phyloP scores from a whole-genome alignment of 2,113 vertebrate species.

The Stegostoma tigrinum region DNA sequence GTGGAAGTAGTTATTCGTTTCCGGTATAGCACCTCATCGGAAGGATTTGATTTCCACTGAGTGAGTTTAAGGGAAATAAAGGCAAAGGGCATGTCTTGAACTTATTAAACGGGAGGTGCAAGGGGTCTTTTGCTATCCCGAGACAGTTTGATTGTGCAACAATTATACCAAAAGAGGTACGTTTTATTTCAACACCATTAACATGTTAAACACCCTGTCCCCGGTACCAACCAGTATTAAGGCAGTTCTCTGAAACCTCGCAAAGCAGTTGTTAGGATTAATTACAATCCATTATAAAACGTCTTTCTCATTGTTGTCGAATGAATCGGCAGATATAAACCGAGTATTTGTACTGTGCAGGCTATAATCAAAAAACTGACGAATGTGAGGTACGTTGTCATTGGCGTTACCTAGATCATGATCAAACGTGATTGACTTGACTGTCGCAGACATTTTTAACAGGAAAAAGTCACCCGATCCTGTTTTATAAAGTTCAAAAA shows the following conservation, averaged over 20 bases:
- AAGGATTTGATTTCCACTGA: conserved; percentile 44
- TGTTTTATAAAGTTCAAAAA: conserved; percentile 28
- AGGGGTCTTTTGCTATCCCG: background rate
- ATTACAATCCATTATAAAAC: background rate
- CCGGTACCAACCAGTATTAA: background rate
- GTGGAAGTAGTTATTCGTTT: conserved; percentile 46
- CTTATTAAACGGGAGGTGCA: conserved; percentile 40
- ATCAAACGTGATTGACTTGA: conserved; percentile 23
- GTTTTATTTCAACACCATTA: conserved; percentile 30
- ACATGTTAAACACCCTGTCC: conserved; percentile 42
- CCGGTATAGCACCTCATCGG: conserved; percentile 47
- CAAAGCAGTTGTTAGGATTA: background rate
- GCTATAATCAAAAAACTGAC: background rate
- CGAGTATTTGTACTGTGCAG: background rate
- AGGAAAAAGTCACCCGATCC: background rate
- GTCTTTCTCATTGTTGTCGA: background rate
- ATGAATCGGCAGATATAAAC: background rate
- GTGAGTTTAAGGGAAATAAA: conserved; percentile 36
- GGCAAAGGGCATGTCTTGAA: conserved; percentile 48
- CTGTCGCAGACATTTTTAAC: conserved; percentile 9
- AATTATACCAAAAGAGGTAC: background rate
- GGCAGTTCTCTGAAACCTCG: background rate
- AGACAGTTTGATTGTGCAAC: background rate
- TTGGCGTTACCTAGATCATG: background rate
- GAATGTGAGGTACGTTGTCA: background rate